Percentiles rank a stretch among this genome's conserved stretches.
These are phyloP conservation scores for Hippocampus kuda DNA, from an alignment of 2,797 vertebrate genomes.

Conservation along the genomic window DNA sequence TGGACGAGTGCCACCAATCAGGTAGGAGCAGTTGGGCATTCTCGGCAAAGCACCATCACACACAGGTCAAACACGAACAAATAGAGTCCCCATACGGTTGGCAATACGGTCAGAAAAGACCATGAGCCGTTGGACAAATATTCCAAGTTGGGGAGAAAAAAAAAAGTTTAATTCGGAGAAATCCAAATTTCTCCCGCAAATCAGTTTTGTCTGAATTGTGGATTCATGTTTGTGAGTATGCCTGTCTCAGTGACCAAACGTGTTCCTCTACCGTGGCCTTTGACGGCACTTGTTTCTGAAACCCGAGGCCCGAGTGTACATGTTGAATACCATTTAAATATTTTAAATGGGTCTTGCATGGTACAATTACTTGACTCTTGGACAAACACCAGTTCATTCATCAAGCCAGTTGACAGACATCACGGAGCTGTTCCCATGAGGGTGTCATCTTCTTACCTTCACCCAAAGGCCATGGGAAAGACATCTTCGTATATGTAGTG, in stretches of 20 bases:
- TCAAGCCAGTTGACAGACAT: constrained; percentile 42
- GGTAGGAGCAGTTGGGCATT: neutral
- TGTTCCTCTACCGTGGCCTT: constrained; percentile 42
- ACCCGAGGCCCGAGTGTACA: constrained; percentile 55
- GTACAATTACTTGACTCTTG: constrained; percentile 66
- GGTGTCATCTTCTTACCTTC: constrained; percentile 11
- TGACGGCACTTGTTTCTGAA: constrained; percentile 54
- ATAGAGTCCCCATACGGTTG: too few relatives aligned
- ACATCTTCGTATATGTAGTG: neutral
- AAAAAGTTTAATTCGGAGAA: too few relatives aligned
- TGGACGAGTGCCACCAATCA: neutral
- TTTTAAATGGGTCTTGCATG: constrained; percentile 64
- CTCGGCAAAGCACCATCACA: neutral
- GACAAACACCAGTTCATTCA: constrained; percentile 58
- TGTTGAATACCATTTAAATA: constrained; percentile 66
- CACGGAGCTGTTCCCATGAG: constrained; percentile 1
- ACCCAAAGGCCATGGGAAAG: neutral
- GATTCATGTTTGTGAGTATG: constrained; percentile 23
- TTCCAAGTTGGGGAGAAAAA: too few relatives aligned
- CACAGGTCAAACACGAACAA: neutral
- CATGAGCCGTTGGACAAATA: too few relatives aligned
- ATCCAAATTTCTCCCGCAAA: too few relatives aligned
- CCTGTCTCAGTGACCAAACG: constrained; percentile 25
- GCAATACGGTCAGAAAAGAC: too few relatives aligned
- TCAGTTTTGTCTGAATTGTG: too few relatives aligned